Percentiles rank a stretch among this genome's conserved stretches.
Conservation (phyloP, 2,888 invertebrate genomes). For the Monopis laevigella region DNA sequence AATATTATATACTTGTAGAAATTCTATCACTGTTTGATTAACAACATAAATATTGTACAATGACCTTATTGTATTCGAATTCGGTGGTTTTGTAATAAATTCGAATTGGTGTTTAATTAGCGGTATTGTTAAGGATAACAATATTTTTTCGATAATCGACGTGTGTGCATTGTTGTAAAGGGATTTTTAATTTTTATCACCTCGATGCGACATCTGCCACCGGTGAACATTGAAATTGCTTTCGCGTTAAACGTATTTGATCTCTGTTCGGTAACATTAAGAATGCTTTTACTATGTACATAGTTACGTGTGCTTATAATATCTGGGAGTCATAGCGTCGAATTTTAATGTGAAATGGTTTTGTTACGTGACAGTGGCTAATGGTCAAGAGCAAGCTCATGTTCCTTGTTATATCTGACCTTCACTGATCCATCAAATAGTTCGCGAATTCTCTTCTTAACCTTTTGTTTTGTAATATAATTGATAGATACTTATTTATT, state of each 20-base stretch:
- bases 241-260: slow-evolving; percentile 26
- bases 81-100: background rate
- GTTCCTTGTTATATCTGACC: slow-evolving; percentile 40
- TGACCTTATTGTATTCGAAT: background rate
- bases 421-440: slow-evolving; percentile 24
- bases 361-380: slow-evolving; percentile 31
- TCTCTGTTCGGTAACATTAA: slow-evolving; percentile 27
- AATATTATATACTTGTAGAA: too few species aligned
- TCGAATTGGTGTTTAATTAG: slow-evolving; percentile 43
- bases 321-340: slow-evolving; percentile 7
- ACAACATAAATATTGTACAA: slow-evolving; percentile 1
- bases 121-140: slow-evolving; percentile 35
- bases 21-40: too few species aligned
- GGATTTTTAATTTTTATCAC: slow-evolving; percentile 32
- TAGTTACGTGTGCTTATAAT: slow-evolving; percentile 3
- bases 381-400: slow-evolving; percentile 22
- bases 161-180: slow-evolving; percentile 25
- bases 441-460: slow-evolving; percentile 7
- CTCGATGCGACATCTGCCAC: slow-evolving; percentile 41
- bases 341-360: slow-evolving; percentile 55
- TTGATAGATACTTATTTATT: too few species aligned
- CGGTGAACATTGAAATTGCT: slow-evolving; percentile 16
- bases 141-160: slow-evolving; percentile 30
- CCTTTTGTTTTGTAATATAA: too few species aligned
- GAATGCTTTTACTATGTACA: slow-evolving; percentile 28